phyloP scores from a whole-genome alignment of 2,113 vertebrate species.

The Brachirus orientalis region DNA sequence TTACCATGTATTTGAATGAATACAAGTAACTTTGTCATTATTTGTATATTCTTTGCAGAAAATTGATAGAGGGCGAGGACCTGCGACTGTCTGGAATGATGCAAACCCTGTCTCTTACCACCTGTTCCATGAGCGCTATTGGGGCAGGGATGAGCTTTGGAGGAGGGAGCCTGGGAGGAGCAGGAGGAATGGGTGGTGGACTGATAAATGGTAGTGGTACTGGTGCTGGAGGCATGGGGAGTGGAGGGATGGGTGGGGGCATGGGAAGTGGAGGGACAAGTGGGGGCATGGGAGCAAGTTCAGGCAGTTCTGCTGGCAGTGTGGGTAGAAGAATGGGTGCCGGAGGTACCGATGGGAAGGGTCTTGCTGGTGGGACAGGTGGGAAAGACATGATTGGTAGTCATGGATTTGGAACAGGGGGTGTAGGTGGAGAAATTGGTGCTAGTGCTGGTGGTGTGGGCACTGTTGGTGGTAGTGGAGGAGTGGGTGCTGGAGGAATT shows the following conservation, averaged over 20 bases:
- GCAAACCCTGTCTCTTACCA: slow-evolving; percentile 68
- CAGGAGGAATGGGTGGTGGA: slow-evolving; percentile 51
- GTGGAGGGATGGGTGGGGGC: slow-evolving; percentile 27
- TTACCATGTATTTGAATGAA: not conserved
- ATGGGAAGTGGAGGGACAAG: slow-evolving; percentile 30
- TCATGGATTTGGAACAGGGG: not conserved
- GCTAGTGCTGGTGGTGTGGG: not conserved
- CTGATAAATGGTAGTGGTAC: slow-evolving; percentile 28
- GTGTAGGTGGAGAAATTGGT: not conserved
- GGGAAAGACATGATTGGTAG: not conserved
- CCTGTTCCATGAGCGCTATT: slow-evolving; percentile 55
- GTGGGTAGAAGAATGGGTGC: not conserved
- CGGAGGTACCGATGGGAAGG: not conserved
- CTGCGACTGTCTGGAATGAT: slow-evolving; percentile 76
- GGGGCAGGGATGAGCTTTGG: slow-evolving; percentile 56
- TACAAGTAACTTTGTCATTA: not conserved
- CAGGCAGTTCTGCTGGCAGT: not conserved
- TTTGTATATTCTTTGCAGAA: slow-evolving; percentile 58
- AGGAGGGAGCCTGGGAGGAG: slow-evolving; percentile 56
- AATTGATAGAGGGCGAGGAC: slow-evolving; percentile 83
- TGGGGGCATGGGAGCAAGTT: slow-evolving; percentile 17
- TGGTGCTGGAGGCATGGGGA: slow-evolving; percentile 19
- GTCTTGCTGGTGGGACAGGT: not conserved
- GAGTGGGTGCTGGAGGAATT: not conserved
- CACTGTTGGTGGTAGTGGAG: not conserved